phyloP scores from a whole-genome alignment of 2,888 invertebrate genomes.

The Caenorhabditis doughertyi region DNA sequence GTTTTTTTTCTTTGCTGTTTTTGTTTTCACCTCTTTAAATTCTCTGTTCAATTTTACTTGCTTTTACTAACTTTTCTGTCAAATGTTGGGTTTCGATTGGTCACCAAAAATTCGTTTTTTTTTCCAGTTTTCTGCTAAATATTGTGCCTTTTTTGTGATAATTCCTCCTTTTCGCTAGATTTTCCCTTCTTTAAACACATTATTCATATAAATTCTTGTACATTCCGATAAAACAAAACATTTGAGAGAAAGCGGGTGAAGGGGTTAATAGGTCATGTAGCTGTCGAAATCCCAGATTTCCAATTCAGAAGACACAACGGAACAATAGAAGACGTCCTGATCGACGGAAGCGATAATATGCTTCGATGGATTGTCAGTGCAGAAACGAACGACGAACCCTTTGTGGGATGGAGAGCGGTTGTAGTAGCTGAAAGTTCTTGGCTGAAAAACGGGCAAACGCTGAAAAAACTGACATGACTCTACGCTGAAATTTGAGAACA shows the following conservation, averaged over 20 bases:
- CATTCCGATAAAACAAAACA: conserved; percentile 2
- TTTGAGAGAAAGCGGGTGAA: not conserved
- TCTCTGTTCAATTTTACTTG: not conserved
- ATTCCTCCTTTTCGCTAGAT: conserved; percentile 25
- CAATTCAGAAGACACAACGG: not conserved
- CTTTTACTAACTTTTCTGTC: not conserved
- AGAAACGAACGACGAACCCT: not conserved
- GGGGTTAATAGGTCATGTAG: not conserved
- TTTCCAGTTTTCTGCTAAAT: not conserved
- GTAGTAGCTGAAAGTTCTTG: not conserved
- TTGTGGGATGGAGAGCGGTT: too few species aligned
- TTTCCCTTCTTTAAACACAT: not conserved
- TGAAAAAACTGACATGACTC: not conserved
- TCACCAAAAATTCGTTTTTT: conserved; percentile 3
- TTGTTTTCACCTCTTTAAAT: too few species aligned
- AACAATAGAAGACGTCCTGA: not conserved
- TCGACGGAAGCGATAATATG: not conserved
- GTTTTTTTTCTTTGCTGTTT: not conserved
- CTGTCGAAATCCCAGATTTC: not conserved
- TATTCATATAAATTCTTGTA: conserved; percentile 18
- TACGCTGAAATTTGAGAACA: not conserved
- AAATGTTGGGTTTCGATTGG: not conserved
- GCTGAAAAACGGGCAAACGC: not conserved
- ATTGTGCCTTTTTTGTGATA: conserved; percentile 42
- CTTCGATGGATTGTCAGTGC: not conserved